A percentile compares a stretch with the other conserved stretches of the same genome.
Conservation (phyloP, 2,113 vertebrate species). For the Sarotherodon lohbergeri region DNA sequence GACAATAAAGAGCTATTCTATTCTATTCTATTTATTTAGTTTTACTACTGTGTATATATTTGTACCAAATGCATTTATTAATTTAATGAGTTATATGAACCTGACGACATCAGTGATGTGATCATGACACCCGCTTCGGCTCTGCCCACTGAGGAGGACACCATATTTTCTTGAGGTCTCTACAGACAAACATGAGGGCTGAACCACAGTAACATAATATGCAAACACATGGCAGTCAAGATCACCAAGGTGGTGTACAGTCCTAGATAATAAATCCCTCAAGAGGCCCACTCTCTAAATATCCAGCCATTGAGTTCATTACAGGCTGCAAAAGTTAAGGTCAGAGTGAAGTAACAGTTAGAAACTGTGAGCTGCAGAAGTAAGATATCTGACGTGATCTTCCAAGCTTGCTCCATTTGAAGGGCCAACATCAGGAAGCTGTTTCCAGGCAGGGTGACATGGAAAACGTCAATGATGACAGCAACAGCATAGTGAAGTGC, state of each 20-base stretch:
- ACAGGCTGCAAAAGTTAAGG: background rate
- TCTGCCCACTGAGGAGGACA: background rate
- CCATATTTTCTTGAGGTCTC: background rate
- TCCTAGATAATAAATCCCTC: background rate
- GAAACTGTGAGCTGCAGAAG: slow-evolving; percentile 68
- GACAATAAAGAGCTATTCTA: too few relatives aligned
- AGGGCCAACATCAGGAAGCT: slow-evolving; percentile 23
- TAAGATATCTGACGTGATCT: slow-evolving; percentile 58
- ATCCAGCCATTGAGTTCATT: background rate
- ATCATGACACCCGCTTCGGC: background rate
- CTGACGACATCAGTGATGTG: background rate
- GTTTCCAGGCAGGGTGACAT: slow-evolving; percentile 10
- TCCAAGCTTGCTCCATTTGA: background rate
- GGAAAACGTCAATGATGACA: background rate
- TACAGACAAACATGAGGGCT: background rate
- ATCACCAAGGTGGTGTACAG: background rate
- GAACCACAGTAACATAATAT: background rate
- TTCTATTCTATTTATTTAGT: background rate
- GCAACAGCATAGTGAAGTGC: background rate
- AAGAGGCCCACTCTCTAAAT: background rate
- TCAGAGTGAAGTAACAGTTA: slow-evolving; percentile 62
- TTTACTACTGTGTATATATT: background rate
- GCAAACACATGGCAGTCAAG: background rate
- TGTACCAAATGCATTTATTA: background rate
- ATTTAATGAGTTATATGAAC: background rate